These are phyloP conservation scores for Heliconius hermathena DNA, from an alignment of 1,140 invertebrate species.

Conservation along the genomic window DNA sequence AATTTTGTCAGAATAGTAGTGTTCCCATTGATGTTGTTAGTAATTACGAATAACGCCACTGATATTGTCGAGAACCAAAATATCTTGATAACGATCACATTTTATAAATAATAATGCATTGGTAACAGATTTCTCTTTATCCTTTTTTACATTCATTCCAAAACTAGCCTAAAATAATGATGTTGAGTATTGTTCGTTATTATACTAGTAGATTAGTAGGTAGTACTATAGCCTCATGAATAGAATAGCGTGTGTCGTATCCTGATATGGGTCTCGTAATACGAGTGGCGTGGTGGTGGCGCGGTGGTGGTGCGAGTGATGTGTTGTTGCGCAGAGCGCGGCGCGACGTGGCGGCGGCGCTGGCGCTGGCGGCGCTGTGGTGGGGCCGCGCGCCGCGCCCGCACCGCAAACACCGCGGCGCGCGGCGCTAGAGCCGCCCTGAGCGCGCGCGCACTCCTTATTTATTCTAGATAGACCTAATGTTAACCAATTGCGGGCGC, in stretches of 20 bases:
- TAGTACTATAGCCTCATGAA: neutral
- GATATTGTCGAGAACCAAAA: neutral
- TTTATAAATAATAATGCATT: neutral
- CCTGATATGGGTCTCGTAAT: neutral
- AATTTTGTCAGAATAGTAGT: neutral
- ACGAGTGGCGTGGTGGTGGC: neutral
- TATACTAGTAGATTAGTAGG: neutral
- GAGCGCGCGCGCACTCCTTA: constrained; percentile 61
- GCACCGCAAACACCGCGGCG: constrained; percentile 81
- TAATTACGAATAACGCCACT: neutral
- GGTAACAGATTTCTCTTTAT: neutral
- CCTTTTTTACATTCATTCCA: neutral
- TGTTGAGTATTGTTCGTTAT: neutral
- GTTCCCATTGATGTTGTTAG: neutral
- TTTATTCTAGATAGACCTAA: constrained; percentile 80
- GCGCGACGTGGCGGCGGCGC: constrained; percentile 64
- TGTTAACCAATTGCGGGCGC: constrained; percentile 75
- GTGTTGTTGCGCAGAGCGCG: constrained; percentile 50
- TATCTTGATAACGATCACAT: constrained; percentile 8
- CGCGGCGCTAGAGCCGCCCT: constrained; percentile 80
- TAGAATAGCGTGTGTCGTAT: neutral
- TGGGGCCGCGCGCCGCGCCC: constrained; percentile 66
- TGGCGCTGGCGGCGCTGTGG: constrained; percentile 68
- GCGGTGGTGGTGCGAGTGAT: constrained; percentile 24
- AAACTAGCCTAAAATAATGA: neutral